Base-by-base conservation (phyloP, 1,140 invertebrate species). In the Periplaneta americana region DNA sequence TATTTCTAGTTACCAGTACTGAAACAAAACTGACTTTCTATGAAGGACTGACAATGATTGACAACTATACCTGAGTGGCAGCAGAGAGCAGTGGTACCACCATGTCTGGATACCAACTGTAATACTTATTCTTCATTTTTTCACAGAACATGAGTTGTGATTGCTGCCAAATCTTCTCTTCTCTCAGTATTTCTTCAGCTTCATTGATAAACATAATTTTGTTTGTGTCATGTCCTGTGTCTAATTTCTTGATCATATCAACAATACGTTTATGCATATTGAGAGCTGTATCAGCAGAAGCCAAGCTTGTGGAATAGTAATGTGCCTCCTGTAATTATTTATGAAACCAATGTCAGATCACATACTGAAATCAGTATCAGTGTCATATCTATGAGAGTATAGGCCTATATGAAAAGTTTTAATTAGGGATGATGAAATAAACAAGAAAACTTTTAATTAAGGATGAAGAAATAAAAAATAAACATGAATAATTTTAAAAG, bases 41-140 rank as follows among this genome's bases (percentile, higher is more conserved):
- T n/a, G n/a, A n/a, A n/a, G n/a, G n/a, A n/a, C n/a, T n/a, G n/a
- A n/a, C n/a, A n/a, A n/a, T n/a, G n/a, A n/a, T n/a, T n/a, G n/a
- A n/a, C n/a, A n/a, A n/a, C n/a, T n/a, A n/a, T 81, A 94, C 90
- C 87, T 94, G 91, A 2, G 89, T 88, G 10, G 94, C 80, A 1
- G 91, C 91, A 79, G 87, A 86, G 13, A 93, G 86, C 22, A 94
- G 85, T 2, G 93, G 93, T 66, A 91, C 88, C 0, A 92, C 89
- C 28, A 95, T 88, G 85, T 95, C 94, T 0, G 93, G 93, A 85
- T 93, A 95, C 22, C 89, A 90, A 11, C 89, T 85, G 2, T 90
- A 86, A 84, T 91, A 94, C 13, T 86, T 85, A n/a, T 83, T 85
- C 34, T 90, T 87, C 34, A 94, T 84, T 84, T 90, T 90, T 34